Percentiles rank a stretch among this genome's conserved stretches.
Evolutionary conservation across 2,797 vertebrate species (phyloP).

Genomic region (Myotis myotis): DNA sequence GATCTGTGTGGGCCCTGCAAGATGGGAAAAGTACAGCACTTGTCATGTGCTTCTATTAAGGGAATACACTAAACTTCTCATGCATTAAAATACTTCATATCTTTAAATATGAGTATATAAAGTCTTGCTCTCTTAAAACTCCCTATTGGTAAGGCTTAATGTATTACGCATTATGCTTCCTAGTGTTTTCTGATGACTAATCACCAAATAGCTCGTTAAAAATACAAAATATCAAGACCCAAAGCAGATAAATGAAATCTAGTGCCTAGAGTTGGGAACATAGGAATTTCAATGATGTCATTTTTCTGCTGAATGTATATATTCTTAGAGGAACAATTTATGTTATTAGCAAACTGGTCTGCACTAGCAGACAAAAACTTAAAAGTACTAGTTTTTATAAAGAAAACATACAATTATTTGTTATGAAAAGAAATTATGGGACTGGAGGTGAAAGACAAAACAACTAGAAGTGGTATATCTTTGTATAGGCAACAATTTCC

Average conservation of each 20-base stretch:
- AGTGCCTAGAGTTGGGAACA: rapidly evolving
- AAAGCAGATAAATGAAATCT: background rate
- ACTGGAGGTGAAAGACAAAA: background rate
- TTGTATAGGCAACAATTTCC: background rate
- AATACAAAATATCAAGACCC: background rate
- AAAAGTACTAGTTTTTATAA: background rate
- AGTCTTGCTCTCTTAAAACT: background rate
- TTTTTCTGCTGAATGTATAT: background rate
- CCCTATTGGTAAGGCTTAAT: background rate
- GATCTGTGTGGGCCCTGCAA: rapidly evolving
- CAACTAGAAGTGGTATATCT: background rate
- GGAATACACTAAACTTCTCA: background rate
- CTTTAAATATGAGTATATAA: background rate
- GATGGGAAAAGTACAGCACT: background rate
- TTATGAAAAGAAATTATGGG: background rate
- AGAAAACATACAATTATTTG: background rate
- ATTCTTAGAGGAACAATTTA: background rate
- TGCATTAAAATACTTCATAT: background rate
- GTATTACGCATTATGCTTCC: background rate
- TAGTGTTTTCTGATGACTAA: background rate
- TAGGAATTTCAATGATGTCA: background rate
- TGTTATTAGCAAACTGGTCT: background rate
- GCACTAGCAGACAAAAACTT: background rate
- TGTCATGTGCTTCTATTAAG: background rate
- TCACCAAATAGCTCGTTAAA: background rate